phyloP scores from a whole-genome alignment of 2,797 vertebrate species.

The Alfaro cultratus region DNA sequence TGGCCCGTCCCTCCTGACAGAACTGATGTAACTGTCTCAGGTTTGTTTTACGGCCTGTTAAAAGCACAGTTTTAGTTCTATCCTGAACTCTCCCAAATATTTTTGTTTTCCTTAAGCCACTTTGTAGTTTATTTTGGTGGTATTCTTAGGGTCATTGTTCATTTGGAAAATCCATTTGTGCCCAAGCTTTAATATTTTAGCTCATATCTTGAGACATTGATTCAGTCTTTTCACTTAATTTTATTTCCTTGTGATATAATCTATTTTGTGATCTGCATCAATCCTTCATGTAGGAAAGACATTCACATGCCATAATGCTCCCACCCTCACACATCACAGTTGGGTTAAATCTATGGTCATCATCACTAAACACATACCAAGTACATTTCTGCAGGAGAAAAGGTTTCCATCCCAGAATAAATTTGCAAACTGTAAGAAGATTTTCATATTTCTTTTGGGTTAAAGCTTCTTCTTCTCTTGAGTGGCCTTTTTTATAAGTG shows the following conservation, averaged over 20 bases:
- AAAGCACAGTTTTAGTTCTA: not conserved
- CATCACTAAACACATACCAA: not conserved
- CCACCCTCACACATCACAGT: not conserved
- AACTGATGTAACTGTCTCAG: not conserved
- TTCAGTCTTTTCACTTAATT: not conserved
- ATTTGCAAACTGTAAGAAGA: not conserved
- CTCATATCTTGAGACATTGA: not conserved
- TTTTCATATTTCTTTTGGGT: not conserved
- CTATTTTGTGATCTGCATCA: not conserved
- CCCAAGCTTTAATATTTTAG: not conserved
- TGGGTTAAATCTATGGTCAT: not conserved
- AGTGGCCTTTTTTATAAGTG: not conserved
- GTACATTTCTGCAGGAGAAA: not conserved
- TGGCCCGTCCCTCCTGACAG: not conserved
- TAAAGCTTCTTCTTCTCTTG: not conserved
- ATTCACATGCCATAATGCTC: not conserved
- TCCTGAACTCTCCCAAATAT: not conserved
- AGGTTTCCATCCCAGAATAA: not conserved
- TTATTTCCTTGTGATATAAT: not conserved
- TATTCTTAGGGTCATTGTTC: not conserved
- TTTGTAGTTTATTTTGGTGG: not conserved
- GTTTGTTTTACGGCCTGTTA: not conserved
- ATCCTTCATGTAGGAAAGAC: not conserved
- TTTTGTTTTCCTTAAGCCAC: not conserved
- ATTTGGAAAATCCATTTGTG: not conserved